Conservation (phyloP, 2,797 vertebrate species). For the Sebastes ruberrimus region DNA sequence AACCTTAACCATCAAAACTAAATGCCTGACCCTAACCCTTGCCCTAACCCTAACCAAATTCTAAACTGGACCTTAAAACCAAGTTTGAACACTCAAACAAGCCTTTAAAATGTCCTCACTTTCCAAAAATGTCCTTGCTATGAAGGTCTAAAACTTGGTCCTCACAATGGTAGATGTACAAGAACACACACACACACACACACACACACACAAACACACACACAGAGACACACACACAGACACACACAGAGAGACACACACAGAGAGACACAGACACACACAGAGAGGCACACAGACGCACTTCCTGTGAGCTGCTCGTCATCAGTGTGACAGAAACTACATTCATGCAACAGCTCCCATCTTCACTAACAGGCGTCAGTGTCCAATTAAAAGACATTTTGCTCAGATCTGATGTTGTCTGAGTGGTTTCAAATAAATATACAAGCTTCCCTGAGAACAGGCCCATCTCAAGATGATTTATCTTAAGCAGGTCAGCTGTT, state of each 20-base stretch:
- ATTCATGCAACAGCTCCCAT: background rate
- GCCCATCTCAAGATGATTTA: background rate
- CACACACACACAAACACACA: background rate
- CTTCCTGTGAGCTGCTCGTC: slow-evolving; percentile 17
- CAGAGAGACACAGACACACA: background rate
- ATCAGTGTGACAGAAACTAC: slow-evolving; percentile 5
- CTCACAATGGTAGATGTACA: no score
- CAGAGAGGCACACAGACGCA: background rate
- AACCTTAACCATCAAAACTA: no score
- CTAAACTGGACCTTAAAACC: no score
- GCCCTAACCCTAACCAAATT: no score
- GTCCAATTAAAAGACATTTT: background rate
- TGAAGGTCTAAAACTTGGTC: no score
- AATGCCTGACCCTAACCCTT: no score
- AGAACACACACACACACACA: background rate
- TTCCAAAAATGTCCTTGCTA: no score
- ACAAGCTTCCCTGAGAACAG: background rate
- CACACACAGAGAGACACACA: background rate
- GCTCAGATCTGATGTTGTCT: background rate
- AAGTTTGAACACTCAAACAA: no score
- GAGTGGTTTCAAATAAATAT: background rate
- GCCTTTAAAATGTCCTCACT: no score
- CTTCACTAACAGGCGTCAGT: background rate
- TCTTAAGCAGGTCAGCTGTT: background rate
- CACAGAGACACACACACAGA: no score